These are phyloP conservation scores for Leistus spinibarbis DNA, from an alignment of 2,888 invertebrate genomes.

Conservation along the genomic window DNA sequence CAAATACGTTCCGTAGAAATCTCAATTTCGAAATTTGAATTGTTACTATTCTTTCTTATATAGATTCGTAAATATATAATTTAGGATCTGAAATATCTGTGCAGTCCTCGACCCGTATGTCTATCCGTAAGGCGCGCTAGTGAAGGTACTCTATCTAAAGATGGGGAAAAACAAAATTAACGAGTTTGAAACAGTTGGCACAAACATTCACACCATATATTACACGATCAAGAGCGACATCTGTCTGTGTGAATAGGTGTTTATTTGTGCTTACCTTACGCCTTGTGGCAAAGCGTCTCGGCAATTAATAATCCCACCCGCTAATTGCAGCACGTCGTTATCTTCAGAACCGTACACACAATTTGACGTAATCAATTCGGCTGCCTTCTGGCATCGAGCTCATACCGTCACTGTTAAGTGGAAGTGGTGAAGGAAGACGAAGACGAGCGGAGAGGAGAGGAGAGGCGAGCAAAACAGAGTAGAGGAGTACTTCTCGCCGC, in stretches of 20 bases:
- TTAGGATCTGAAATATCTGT: too few species aligned
- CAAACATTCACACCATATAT: neutral
- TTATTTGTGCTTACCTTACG: neutral
- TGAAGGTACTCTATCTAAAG: too few species aligned
- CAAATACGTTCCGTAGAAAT: too few species aligned
- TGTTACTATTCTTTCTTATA: too few species aligned
- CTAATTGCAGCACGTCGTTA: conserved; percentile 30
- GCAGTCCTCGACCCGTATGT: too few species aligned
- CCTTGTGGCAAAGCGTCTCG: conserved; percentile 21
- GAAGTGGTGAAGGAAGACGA: too few species aligned
- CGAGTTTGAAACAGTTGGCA: neutral
- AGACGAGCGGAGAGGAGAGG: too few species aligned
- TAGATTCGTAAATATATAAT: too few species aligned
- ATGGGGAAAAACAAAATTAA: neutral
- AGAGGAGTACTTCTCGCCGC: too few species aligned
- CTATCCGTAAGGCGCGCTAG: too few species aligned
- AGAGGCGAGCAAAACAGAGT: too few species aligned
- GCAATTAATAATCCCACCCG: conserved; percentile 29
- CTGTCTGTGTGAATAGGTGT: neutral
- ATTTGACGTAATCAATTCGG: conserved; percentile 2
- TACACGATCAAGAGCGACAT: neutral
- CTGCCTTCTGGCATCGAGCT: conserved; percentile 2
- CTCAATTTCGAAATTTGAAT: too few species aligned
- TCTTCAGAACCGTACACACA: conserved; percentile 17
- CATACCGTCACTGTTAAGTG: neutral